Evolutionary conservation across 2,113 vertebrate species (phyloP), one percentile per base, ranked within the genome.

Genomic region (Elanoides forficatus): DNA sequence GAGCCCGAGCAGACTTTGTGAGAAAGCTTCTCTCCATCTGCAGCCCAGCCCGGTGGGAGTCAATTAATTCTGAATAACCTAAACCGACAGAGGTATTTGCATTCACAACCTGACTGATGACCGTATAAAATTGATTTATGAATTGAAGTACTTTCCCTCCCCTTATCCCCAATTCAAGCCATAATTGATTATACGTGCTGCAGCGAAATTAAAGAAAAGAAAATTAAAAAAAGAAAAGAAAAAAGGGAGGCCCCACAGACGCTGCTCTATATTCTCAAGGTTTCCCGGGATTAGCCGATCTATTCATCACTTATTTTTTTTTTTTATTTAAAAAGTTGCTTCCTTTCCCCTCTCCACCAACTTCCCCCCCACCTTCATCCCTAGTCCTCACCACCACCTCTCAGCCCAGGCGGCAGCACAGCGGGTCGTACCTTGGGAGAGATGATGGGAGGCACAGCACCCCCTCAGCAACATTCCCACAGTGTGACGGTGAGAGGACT

Each of bases 41-140:
- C 97, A 98, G 97, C 96, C 94, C 97, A 95, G 95, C 97, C 98
- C 96, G 94, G 98, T 98, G 98, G 98, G 98, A 98, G 98, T 98
- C 98, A 98, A 98, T 98, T 98, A 98, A 98, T 98, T 98, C 98
- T 98, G 98, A 98, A 98, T 98, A 98, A 98, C 98, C 98, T 98
- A 98, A 98, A 98, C 98, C 97, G 98, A 98, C 98, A 99, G 98
- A 98, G 98, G 98, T 97, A 98, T 98, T 98, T 98, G 99, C 98
- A 99, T 99, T 99, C 99, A 99, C 97, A 98, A 98, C 98, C 99
- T 99, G 99, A 99, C 99, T 99, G 99, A 99, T 99, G 99, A 99
- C 99, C 99, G 98, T 99, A 99, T 99, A 99, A 99, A 99, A 99
- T 99, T 99, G 99, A 99, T 99, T 99, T 99, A 99, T 99, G 99